A percentile compares a stretch with the other conserved stretches of the same genome.
phyloP scores from a whole-genome alignment of 2,888 invertebrate genomes.

The Drosophila gaucha region DNA sequence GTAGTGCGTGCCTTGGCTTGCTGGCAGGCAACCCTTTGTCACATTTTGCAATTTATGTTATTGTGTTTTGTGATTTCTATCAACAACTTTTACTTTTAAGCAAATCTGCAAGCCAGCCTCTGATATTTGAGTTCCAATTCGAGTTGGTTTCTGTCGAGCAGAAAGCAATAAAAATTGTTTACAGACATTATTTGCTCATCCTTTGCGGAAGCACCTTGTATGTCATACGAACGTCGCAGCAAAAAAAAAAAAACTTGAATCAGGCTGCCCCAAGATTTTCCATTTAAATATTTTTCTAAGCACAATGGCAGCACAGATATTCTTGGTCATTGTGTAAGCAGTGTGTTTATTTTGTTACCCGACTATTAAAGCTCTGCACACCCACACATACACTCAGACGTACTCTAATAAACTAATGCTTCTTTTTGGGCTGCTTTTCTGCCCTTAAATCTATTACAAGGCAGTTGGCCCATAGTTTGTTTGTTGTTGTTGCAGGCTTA shows the following conservation, averaged over 20 bases:
- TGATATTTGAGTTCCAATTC: conserved; percentile 26
- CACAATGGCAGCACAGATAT: conserved; percentile 49
- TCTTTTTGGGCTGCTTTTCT: conserved; percentile 39
- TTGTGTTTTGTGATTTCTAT: conserved; percentile 75
- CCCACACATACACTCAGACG: conserved; percentile 17
- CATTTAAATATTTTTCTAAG: conserved; percentile 68
- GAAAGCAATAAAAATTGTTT: conserved; percentile 80
- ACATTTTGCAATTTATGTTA: conserved; percentile 78
- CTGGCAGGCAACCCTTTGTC: conserved; percentile 68
- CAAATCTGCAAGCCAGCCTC: conserved; percentile 48
- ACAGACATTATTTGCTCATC: conserved; percentile 77
- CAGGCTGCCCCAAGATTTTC: conserved; percentile 46
- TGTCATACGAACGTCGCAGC: too few relatives aligned
- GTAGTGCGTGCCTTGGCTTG: conserved; percentile 8
- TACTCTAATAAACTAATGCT: conserved; percentile 75
- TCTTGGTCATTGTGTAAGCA: conserved; percentile 51
- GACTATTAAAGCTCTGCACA: conserved; percentile 64
- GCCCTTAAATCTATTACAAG: conserved; percentile 70
- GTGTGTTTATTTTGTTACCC: conserved; percentile 51
- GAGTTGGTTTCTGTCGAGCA: conserved; percentile 38
- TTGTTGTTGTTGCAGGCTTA: conserved; percentile 49
- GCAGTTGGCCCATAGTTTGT: conserved; percentile 51
- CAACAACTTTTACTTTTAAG: conserved; percentile 78
- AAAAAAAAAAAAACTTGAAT: too few relatives aligned
- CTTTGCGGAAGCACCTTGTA: conserved; percentile 73